Evolutionary conservation across 2,113 vertebrate genomes (phyloP).

Genomic region (Lophotis ruficrista): DNA sequence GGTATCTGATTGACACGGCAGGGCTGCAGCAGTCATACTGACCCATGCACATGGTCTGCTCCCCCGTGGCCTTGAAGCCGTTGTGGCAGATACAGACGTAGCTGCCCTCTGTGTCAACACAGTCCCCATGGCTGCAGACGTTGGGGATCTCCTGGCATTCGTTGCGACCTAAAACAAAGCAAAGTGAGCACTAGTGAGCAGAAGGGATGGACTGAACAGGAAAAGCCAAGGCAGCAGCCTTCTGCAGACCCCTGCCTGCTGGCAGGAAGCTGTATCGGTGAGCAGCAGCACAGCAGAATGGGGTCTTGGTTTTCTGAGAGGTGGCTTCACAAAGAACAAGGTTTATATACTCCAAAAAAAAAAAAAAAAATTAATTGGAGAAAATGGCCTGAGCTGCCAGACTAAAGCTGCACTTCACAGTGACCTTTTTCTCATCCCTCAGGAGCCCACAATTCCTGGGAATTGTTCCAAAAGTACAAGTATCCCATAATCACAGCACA

Average conservation of each 20-base stretch:
- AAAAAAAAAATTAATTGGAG: not conserved
- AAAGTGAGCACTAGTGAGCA: not conserved
- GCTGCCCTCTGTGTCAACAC: constrained; percentile 89
- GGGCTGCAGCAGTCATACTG: not conserved
- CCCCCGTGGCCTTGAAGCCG: constrained; percentile 87
- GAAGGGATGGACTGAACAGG: not conserved
- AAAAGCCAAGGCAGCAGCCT: not conserved
- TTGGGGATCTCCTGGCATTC: constrained; percentile 92
- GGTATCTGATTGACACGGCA: fast-evolving
- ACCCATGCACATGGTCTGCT: constrained; percentile 95
- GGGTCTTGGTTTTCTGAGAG: fast-evolving
- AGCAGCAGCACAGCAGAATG: not conserved
- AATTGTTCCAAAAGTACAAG: not conserved
- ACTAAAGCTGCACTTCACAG: not conserved
- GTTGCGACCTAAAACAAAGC: constrained; percentile 80
- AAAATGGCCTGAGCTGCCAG: not conserved
- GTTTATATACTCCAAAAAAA: not conserved
- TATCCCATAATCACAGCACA: not conserved
- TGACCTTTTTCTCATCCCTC: not conserved
- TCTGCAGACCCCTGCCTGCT: not conserved
- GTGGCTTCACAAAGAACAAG: not conserved
- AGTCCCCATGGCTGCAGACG: constrained; percentile 90
- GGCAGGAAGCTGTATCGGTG: not conserved
- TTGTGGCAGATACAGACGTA: constrained; percentile 91
- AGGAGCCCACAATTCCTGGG: not conserved